Evolutionary conservation across 2,113 vertebrate genomes (phyloP).

Genomic region (Arvicanthis niloticus): DNA sequence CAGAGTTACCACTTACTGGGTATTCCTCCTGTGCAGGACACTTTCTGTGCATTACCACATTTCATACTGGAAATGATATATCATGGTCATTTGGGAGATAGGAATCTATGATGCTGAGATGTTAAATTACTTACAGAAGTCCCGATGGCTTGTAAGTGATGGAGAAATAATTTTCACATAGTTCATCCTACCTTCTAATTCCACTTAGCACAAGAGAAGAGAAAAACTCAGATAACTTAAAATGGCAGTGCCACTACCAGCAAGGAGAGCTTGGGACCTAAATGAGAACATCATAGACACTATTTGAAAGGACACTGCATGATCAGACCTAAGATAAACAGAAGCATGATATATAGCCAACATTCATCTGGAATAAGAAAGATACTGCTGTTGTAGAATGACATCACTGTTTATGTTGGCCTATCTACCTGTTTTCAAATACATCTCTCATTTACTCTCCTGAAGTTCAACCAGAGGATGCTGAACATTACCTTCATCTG

Average conservation of each 20-base stretch:
- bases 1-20: neutral
- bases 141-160: neutral
- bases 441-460: neutral
- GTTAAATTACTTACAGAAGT: neutral
- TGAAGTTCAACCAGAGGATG: neutral
- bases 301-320: neutral
- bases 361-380: neutral
- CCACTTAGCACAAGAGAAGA: neutral
- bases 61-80: neutral
- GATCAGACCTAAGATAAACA: neutral
- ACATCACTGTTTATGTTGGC: neutral
- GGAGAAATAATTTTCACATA: neutral
- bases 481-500: neutral
- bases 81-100: neutral
- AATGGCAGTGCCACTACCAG: neutral
- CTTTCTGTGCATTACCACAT: neutral
- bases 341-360: neutral
- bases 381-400: neutral
- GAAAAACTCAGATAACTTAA: neutral
- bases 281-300: neutral
- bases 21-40: neutral
- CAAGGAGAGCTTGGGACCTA: neutral
- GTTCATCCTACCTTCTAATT: neutral
- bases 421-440: neutral
- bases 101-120: conserved; percentile 8